phyloP scores from a whole-genome alignment of 37 sponge, comb jelly and placozoan species.

The Dysidea cf. avara region DNA sequence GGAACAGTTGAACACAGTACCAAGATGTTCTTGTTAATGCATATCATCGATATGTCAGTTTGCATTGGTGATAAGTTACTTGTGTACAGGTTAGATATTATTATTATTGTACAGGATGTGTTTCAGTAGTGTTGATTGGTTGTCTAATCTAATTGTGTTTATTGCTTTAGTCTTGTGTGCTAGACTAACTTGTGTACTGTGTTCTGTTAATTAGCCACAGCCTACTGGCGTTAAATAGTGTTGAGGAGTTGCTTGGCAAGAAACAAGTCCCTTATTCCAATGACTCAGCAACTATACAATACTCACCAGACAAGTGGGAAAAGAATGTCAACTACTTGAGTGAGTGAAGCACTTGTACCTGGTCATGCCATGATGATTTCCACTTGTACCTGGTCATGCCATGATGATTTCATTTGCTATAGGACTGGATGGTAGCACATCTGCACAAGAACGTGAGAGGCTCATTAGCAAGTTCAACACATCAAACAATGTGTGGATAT shows the following conservation, averaged over 20 bases:
- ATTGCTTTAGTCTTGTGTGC: no score
- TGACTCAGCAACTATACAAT: constrained; percentile 22
- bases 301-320: constrained; percentile 59
- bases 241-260: constrained; percentile 76
- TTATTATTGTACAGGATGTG: no score
- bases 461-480: constrained; percentile 80
- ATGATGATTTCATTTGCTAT: neutral
- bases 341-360: no score
- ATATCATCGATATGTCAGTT: constrained; percentile 74
- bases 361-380: neutral
- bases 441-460: constrained; percentile 57
- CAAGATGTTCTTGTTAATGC: constrained; percentile 83
- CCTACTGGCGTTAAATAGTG: constrained; percentile 73
- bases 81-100: constrained; percentile 65
- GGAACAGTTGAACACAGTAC: constrained; percentile 75
- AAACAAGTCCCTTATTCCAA: constrained; percentile 54
- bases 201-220: constrained; percentile 89
- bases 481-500: constrained; percentile 48
- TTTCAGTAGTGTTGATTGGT: neutral
- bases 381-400: no score
- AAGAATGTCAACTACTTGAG: constrained; percentile 73
- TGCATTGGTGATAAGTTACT: constrained; percentile 83
- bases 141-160: no score
- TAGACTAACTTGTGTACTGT: no score
- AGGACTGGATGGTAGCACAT: constrained; percentile 88